These are phyloP conservation scores for Colostygia pectinataria DNA, from an alignment of 2,888 invertebrate genomes.

Conservation along the genomic window DNA sequence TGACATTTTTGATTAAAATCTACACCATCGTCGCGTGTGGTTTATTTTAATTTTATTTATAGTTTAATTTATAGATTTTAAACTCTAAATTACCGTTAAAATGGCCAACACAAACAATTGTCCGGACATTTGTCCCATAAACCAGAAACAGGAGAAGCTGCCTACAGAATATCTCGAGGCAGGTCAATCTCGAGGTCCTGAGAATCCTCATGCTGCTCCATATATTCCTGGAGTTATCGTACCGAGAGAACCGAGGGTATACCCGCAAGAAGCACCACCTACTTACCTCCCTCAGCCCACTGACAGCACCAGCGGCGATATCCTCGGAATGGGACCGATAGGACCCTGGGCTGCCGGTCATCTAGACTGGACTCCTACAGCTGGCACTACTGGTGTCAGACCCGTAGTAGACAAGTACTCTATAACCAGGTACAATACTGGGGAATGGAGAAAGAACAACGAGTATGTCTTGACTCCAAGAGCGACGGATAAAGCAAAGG, in stretches of 20 bases:
- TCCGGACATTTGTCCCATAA: constrained; percentile 60
- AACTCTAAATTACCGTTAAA: constrained; percentile 48
- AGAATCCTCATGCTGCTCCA: constrained; percentile 42
- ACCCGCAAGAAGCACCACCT: constrained; percentile 65
- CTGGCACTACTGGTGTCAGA: constrained; percentile 88
- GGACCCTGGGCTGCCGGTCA: constrained; percentile 91
- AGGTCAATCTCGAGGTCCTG: constrained; percentile 29
- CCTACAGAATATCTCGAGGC: constrained; percentile 39
- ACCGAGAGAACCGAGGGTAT: constrained; percentile 56
- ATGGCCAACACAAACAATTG: constrained; percentile 53
- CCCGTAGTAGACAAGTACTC: constrained; percentile 91
- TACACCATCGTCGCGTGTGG: constrained; percentile 4
- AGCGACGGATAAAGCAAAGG: constrained; percentile 60
- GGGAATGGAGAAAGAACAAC: constrained; percentile 87
- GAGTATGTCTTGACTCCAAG: constrained; percentile 69
- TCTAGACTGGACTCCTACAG: constrained; percentile 88
- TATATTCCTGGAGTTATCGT: constrained; percentile 64
- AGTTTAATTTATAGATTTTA: constrained; percentile 16
- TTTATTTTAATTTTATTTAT: constrained; percentile 28
- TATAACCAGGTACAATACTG: constrained; percentile 87
- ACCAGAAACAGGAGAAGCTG: neutral
- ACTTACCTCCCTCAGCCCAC: constrained; percentile 68
- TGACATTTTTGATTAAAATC: constrained; percentile 12
- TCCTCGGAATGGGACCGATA: constrained; percentile 68
- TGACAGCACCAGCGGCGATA: constrained; percentile 71